These are phyloP conservation scores for Phaethon lepturus DNA, from an alignment of 2,113 vertebrate genomes.

Conservation along the genomic window DNA sequence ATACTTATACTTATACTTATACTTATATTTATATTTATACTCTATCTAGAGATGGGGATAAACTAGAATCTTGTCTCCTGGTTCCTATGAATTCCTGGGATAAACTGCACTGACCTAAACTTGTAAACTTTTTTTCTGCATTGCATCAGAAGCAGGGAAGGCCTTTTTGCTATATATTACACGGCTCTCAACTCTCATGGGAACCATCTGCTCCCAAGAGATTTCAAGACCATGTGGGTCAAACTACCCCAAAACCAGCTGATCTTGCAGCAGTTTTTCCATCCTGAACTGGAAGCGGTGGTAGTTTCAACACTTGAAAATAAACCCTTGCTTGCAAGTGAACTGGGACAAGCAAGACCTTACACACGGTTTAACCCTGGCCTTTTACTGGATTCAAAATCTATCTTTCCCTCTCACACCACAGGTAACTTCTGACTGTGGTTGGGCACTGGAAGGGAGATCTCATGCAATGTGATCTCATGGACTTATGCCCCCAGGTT, in stretches of 20 bases:
- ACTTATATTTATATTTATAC: not conserved
- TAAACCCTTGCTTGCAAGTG: not conserved
- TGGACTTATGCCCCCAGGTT: not conserved
- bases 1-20: not conserved
- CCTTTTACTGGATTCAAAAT: not conserved
- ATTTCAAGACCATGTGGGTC: not conserved
- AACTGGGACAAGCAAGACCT: not conserved
- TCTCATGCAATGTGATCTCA: not conserved
- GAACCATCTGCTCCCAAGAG: not conserved
- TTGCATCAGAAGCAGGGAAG: not conserved
- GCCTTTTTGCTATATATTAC: not conserved
- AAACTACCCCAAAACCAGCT: not conserved
- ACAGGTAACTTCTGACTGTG: not conserved
- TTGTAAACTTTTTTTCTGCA: not conserved
- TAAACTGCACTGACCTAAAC: not conserved
- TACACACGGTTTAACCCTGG: not conserved
- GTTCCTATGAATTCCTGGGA: not conserved
- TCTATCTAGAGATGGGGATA: not conserved
- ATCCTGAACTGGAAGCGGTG: not conserved
- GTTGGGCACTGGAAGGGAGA: not conserved
- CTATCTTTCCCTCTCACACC: not conserved
- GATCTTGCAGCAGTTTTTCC: not conserved
- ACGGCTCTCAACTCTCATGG: not conserved
- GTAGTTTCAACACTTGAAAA: not conserved
- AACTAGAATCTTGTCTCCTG: not conserved